Conservation (phyloP, 2,797 vertebrate species). For the Galaxias olidus region DNA sequence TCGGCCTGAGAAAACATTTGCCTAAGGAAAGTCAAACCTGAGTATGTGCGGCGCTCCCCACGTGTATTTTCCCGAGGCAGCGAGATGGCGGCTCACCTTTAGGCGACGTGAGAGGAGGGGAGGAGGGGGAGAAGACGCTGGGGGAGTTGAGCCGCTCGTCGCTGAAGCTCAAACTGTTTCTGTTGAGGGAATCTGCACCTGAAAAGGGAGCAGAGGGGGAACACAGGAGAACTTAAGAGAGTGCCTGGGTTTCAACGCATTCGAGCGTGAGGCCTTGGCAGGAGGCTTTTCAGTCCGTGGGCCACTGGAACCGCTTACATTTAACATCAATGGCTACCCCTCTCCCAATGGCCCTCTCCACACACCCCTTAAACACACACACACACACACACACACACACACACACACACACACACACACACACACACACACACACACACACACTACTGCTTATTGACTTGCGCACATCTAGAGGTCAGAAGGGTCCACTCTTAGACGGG, state of each 20-base stretch:
- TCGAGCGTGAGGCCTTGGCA: slow-evolving; percentile 8
- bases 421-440: too few relatives aligned
- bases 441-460: background rate
- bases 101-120: slow-evolving; percentile 75
- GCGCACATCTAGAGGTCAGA: too few relatives aligned
- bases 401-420: too few relatives aligned
- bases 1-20: slow-evolving; percentile 2
- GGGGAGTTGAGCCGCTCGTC: slow-evolving; percentile 94
- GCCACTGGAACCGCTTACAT: slow-evolving; percentile 42
- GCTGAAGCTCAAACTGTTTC: slow-evolving; percentile 92
- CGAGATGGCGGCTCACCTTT: slow-evolving; percentile 77
- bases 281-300: slow-evolving; percentile 36
- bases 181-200: slow-evolving; percentile 91
- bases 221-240: background rate
- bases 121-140: slow-evolving; percentile 72
- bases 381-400: slow-evolving; percentile 1
- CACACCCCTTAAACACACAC: slow-evolving; percentile 1
- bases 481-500: too few relatives aligned
- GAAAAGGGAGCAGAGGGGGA: slow-evolving; percentile 22
- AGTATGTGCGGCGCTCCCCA: background rate
- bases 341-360: slow-evolving; percentile 54
- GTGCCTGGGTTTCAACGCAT: background rate
- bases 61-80: background rate
- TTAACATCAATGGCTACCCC: slow-evolving; percentile 54
- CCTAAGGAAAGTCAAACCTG: background rate